Percentiles rank a stretch among this genome's conserved stretches.
Evolutionary conservation across 1,140 invertebrate genomes (phyloP).

Genomic region (Bombyx mandarina): DNA sequence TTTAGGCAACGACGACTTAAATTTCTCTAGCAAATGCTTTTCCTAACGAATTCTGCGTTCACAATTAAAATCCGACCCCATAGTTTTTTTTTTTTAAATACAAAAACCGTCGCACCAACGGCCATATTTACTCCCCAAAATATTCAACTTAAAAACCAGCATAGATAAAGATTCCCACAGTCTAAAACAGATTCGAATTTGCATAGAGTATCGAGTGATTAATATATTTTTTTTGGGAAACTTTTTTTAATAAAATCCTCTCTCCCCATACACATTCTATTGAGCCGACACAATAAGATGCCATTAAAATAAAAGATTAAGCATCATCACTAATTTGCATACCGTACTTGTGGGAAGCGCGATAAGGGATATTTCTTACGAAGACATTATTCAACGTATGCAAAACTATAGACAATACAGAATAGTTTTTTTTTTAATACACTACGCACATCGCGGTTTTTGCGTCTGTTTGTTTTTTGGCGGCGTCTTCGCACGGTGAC

Average conservation of each 20-base stretch:
- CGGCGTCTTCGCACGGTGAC: conserved; percentile 64
- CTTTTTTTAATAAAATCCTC: conserved; percentile 41
- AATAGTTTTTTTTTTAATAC: conserved; percentile 64
- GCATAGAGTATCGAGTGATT: conserved; percentile 57
- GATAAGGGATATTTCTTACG: conserved; percentile 39
- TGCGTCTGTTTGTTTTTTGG: conserved; percentile 63
- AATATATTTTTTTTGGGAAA: conserved; percentile 37
- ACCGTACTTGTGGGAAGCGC: conserved; percentile 54
- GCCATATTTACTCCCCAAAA: conserved; percentile 21
- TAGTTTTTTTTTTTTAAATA: too few species aligned
- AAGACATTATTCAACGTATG: conserved; percentile 39
- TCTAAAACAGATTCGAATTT: conserved; percentile 42
- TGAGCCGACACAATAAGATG: conserved; percentile 60
- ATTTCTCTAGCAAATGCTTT: too few species aligned
- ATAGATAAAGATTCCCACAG: conserved; percentile 40
- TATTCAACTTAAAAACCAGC: conserved; percentile 16
- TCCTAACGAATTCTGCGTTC: too few species aligned
- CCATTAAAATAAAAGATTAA: conserved; percentile 70
- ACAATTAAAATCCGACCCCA: too few species aligned
- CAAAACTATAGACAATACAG: conserved; percentile 46
- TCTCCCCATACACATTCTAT: conserved; percentile 47
- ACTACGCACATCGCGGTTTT: conserved; percentile 59
- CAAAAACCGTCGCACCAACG: not conserved
- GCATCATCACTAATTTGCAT: conserved; percentile 57
- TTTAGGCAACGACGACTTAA: too few species aligned